These are phyloP conservation scores for Lota lota DNA, from an alignment of 2,113 vertebrate genomes.

Conservation along the genomic window DNA sequence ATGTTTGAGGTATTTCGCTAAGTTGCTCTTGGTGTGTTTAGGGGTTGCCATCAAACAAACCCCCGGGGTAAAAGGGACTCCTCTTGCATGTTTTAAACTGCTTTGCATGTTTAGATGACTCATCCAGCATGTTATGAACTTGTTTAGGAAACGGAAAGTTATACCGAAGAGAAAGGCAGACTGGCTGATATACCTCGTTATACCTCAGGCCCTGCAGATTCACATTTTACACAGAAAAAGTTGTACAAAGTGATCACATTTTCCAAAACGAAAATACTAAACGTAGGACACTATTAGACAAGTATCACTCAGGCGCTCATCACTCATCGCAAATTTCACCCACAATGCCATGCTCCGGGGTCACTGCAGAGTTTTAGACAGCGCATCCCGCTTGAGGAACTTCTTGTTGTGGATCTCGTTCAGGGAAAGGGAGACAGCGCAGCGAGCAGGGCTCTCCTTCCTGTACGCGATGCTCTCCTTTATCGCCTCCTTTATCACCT, in stretches of 20 bases:
- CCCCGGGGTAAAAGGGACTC: constrained; percentile 31
- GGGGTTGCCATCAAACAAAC: constrained; percentile 55
- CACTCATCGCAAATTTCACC: too few relatives aligned
- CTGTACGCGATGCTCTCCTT: constrained; percentile 83
- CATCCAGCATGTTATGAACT: not conserved
- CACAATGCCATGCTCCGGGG: too few relatives aligned
- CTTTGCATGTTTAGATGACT: constrained; percentile 51
- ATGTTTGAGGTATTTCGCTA: constrained; percentile 57
- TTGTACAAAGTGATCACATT: not conserved
- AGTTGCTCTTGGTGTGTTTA: constrained; percentile 48
- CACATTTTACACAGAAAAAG: not conserved
- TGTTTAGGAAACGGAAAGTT: not conserved
- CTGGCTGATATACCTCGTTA: too few relatives aligned
- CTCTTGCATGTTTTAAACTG: constrained; percentile 34
- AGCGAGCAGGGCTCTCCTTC: constrained; percentile 81
- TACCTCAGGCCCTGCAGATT: not conserved
- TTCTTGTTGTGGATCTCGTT: constrained; percentile 82
- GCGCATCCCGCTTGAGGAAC: constrained; percentile 76
- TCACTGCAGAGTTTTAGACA: constrained; percentile 55
- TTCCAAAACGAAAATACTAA: constrained; percentile 48
- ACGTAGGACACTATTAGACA: constrained; percentile 18
- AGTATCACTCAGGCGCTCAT: not conserved
- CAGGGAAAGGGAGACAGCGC: constrained; percentile 81
- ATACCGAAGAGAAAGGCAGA: not conserved
- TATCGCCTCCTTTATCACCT: constrained; percentile 91